Evolutionary conservation across 2,797 vertebrate genomes (phyloP), one percentile per base, ranked within the genome.

Genomic region (Manis javanica): DNA sequence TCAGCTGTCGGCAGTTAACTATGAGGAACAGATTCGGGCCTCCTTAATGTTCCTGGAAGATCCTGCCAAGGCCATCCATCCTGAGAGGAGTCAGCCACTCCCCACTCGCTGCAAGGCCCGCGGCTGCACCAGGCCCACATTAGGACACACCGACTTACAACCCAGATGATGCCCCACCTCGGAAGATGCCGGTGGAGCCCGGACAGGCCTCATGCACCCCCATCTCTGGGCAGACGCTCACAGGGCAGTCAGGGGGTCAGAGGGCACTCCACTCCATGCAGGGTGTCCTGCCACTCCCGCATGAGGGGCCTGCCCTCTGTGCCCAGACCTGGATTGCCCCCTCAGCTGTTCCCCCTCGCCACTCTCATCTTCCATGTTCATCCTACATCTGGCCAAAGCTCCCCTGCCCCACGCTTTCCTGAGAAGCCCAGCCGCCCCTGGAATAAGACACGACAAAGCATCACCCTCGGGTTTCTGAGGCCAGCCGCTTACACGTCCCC

Each of bases 221-320:
- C 3, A 4, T 13, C 21, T 23, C 87, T 31, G 34, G 57, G 53
- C 26, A 91, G 51, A 66, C 26, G 64, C 13, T 1, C 37, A 7
- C 9, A 5, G 53, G 37, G 59, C 26, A 18, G 6, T 2, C 1
- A 14, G 68, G 68, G 53, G 19, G 18, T 24, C 49, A 0, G 0
- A 13, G 51, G 78, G 21, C n/a, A 18, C 37, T 11, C 2, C 6
- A 13, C 23, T 72, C 21, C 1, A 5, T 0, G 5, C 87, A 34
- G 49, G 34, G 18, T 0, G 0, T 8, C 39, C 3, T 1, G 26
- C 1, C 0, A 0, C 4, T 37, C 34, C 61, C 23, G 1, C 0
- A 1, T 6, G 0, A 5, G 12, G 61, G 31, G n/a, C 46, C 78
- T 9, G 37, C 24, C 7, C 0, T 10, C 51, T 1, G 12, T 0